Base-by-base conservation (phyloP, 1,140 invertebrate genomes). In the Drosophila hydei region DNA sequence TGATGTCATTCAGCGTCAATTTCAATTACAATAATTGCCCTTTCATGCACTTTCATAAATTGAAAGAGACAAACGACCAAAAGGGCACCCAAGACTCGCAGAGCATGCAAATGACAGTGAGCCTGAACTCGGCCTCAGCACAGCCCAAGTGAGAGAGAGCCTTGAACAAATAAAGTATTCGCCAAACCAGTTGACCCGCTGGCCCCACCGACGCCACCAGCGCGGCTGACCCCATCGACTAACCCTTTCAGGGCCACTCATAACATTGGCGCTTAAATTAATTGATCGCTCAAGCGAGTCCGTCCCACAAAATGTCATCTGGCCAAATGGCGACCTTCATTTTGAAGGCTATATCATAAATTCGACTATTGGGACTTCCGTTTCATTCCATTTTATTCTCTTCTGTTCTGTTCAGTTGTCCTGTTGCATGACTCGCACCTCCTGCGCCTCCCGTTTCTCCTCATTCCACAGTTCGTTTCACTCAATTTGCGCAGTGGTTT, bases 101-200 rank as follows among this genome's bases (percentile, higher is more conserved):
- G 21, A 55, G 50, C 77, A 85, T 85, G 80, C 70, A 80, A 85
- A 80, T 87, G 80, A 74, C 80, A 81, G 77, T 19, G 16, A 11
- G 51, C 33, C 30, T 77, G 21, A 60, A 61, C 74, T 73, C 61
- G 65, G 47, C 18, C 19, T 33, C 2, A 43, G 16, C 16, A n/a
- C 23, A n/a, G n/a, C n/a, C 19, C 12, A 11, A 45, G 30, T 11
- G 30, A 33, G 30, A 5, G 30, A 9, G 27, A 45, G 42, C 48
- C 63, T 74, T 61, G 61, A 21, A 11, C 71, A 60, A 80, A 80
- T 69, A 73, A 72, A 72, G 43, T 27, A 40, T 3, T 8, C 30
- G 30, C 30, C 30, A 33, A 33, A 7, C 30, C 30, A 33, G 30
- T 33, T 33, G 30, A 21, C 4, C 19, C 5, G 3, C 19, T 3